These are phyloP conservation scores for Shinisaurus crocodilurus DNA, from an alignment of 2,113 vertebrate genomes.

Conservation along the genomic window DNA sequence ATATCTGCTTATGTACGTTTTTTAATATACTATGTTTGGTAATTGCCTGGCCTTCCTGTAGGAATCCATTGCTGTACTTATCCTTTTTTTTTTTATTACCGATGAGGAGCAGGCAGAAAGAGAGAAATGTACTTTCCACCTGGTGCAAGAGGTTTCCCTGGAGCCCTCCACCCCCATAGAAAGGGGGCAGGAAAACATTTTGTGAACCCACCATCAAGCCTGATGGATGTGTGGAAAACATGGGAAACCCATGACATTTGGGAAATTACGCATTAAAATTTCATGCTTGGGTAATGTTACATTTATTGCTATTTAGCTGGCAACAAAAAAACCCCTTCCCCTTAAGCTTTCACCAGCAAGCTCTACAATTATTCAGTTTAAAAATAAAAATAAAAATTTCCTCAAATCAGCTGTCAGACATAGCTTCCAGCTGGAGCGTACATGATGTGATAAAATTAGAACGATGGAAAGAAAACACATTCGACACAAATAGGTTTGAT, in stretches of 20 bases:
- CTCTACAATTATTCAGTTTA: conserved; percentile 55
- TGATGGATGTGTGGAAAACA: background rate
- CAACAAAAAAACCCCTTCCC: conserved; percentile 42
- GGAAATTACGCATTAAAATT: conserved; percentile 12
- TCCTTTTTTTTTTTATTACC: background rate
- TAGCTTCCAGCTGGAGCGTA: conserved; percentile 69
- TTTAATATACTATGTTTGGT: background rate
- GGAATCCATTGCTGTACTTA: background rate
- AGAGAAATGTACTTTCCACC: background rate
- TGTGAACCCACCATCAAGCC: background rate
- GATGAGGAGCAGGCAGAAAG: background rate
- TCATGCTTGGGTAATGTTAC: conserved; percentile 38
- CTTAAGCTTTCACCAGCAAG: conserved; percentile 38
- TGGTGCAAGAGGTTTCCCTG: background rate
- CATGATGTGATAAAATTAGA: conserved; percentile 74
- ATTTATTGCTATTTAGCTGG: conserved; percentile 47
- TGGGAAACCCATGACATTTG: background rate
- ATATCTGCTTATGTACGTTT: background rate
- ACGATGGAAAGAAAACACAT: conserved; percentile 63
- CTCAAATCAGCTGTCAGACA: conserved; percentile 64
- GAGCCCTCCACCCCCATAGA: background rate
- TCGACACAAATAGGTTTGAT: conserved; percentile 60
- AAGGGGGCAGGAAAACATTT: background rate
- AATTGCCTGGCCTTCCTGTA: background rate
- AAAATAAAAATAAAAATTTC: conserved; percentile 68